Conservation (phyloP, 2,113 vertebrate species). For the Myodes glareolus region DNA sequence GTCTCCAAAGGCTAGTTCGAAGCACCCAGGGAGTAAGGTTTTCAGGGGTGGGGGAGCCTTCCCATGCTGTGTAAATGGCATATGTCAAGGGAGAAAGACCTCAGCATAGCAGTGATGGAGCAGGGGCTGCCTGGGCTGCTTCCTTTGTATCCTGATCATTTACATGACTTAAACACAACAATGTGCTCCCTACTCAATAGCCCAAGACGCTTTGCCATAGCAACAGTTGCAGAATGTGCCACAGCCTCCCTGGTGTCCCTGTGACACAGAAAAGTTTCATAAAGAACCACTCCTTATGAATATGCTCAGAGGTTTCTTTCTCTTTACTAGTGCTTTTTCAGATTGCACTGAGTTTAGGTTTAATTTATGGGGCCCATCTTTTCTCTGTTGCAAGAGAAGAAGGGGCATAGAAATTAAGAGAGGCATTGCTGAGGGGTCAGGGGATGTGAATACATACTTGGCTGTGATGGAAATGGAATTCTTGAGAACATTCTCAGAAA, state of each 20-base stretch:
- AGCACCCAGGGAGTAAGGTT: conserved; percentile 63
- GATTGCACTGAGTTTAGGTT: conserved; percentile 29
- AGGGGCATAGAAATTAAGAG: neutral
- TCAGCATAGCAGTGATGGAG: conserved; percentile 47
- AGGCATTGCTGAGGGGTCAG: neutral
- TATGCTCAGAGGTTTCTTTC: conserved; percentile 73
- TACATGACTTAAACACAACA: conserved; percentile 82
- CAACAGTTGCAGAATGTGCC: conserved; percentile 81
- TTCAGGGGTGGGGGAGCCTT: conserved; percentile 54
- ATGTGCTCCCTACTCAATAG: conserved; percentile 77
- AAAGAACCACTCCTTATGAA: conserved; percentile 76
- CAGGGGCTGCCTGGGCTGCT: conserved; percentile 51
- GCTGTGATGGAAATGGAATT: conserved; percentile 43
- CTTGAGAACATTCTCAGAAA: conserved; percentile 16
- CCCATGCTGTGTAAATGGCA: conserved; percentile 61
- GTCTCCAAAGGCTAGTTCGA: conserved; percentile 65
- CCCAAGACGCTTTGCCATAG: conserved; percentile 77
- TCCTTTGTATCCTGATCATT: conserved; percentile 80
- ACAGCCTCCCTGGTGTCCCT: conserved; percentile 44
- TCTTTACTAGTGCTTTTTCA: conserved; percentile 33
- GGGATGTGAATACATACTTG: neutral
- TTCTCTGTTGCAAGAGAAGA: conserved; percentile 45
- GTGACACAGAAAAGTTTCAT: conserved; percentile 63
- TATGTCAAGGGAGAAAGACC: conserved; percentile 66
- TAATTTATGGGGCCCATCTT: conserved; percentile 29